Conservation (phyloP, 2,888 invertebrate species). For the Synergus itoensis region DNA sequence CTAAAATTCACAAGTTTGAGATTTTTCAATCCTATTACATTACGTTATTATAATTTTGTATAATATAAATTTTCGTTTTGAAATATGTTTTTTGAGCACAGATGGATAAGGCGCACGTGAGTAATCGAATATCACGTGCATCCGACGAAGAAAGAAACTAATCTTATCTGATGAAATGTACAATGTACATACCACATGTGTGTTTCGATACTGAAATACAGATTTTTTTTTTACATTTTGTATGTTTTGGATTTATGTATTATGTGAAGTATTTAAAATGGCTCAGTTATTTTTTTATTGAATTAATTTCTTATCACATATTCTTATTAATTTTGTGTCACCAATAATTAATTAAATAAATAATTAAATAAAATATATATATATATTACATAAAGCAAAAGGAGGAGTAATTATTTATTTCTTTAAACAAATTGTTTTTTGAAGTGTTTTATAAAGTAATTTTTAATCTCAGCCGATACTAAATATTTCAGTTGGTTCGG, state of each 20-base stretch:
- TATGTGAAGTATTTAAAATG: background rate
- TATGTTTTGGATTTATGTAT: background rate
- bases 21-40: background rate
- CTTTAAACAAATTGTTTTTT: background rate
- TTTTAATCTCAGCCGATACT: too few relatives aligned
- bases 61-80: background rate
- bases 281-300: too few relatives aligned
- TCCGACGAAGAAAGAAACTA: background rate
- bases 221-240: background rate
- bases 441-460: background rate
- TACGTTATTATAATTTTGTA: background rate
- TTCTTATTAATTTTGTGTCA: too few relatives aligned
- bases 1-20: too few relatives aligned
- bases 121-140: conserved; percentile 29
- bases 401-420: too few relatives aligned
- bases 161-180: conserved; percentile 32
- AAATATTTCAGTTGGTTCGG: background rate
- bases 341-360: too few relatives aligned
- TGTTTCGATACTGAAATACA: background rate
- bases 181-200: background rate
- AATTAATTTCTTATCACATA: too few relatives aligned
- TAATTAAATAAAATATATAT: too few relatives aligned
- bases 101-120: conserved; percentile 10
- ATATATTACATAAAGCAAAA: too few relatives aligned
- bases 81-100: background rate